These are phyloP conservation scores for Cygnus olor DNA, from an alignment of 2,797 vertebrate species.

Conservation along the genomic window DNA sequence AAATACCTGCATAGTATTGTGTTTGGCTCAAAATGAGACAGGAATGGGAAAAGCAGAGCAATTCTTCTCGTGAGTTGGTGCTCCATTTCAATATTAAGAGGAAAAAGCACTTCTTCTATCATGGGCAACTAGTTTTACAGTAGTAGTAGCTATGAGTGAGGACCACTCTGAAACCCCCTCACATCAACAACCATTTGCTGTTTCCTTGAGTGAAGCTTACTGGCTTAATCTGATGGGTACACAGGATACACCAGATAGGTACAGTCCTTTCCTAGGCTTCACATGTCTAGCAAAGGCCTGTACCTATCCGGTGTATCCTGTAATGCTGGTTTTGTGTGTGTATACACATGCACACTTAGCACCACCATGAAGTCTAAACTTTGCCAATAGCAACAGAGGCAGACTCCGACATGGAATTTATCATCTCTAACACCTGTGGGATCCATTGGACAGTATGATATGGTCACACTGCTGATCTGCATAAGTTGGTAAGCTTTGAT, in stretches of 20 bases:
- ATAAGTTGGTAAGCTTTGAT: not conserved
- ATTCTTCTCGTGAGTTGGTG: not conserved
- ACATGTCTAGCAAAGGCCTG: not conserved
- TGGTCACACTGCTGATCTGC: not conserved
- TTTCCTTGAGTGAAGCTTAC: not conserved
- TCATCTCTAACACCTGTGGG: not conserved
- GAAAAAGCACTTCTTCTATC: not conserved
- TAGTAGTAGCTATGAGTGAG: not conserved
- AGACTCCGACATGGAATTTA: accelerated
- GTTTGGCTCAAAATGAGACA: not conserved
- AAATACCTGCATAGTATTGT: not conserved
- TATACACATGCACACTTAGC: accelerated
- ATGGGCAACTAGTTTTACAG: not conserved
- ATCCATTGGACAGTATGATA: accelerated
- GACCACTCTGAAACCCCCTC: not conserved
- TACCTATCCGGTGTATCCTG: accelerated
- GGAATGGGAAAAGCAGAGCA: not conserved
- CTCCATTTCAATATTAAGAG: not conserved
- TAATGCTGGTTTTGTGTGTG: not conserved
- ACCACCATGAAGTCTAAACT: not conserved
- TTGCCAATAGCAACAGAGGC: not conserved
- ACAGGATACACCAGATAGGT: too few relatives aligned
- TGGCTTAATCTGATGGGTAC: not conserved
- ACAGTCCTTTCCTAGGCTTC: too few relatives aligned
- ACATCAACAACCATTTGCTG: too few relatives aligned